phyloP scores from a whole-genome alignment of 2,888 invertebrate species.

The Geotrupes spiniger region DNA sequence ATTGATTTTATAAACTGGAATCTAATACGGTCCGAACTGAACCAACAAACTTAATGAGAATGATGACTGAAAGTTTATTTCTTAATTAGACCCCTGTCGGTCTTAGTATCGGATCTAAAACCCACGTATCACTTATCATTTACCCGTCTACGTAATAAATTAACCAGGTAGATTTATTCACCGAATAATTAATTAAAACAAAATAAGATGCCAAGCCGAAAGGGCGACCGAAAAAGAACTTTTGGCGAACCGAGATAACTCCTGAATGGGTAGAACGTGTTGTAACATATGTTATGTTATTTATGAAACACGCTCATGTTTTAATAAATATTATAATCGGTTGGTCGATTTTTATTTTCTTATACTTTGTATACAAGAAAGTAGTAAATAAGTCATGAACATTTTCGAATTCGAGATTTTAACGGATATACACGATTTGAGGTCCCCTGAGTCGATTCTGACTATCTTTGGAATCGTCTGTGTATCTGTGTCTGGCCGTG shows the following conservation, averaged over 20 bases:
- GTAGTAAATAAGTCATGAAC: too few relatives aligned
- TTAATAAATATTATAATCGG: neutral
- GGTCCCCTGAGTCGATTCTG: too few relatives aligned
- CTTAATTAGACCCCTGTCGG: slow-evolving; percentile 29
- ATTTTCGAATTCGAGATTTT: too few relatives aligned
- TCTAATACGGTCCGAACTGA: slow-evolving; percentile 16
- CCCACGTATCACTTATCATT: slow-evolving; percentile 20
- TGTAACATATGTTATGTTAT: neutral
- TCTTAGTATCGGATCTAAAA: slow-evolving; percentile 16
- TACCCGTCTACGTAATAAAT: slow-evolving; percentile 13
- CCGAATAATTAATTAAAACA: slow-evolving; percentile 9
- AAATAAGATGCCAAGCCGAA: neutral
- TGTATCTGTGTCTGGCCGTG: too few relatives aligned
- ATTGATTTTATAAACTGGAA: too few relatives aligned
- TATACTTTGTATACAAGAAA: too few relatives aligned
- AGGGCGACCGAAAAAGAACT: too few relatives aligned
- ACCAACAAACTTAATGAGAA: slow-evolving; percentile 19
- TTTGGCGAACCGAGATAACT: too few relatives aligned
- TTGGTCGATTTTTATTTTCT: too few relatives aligned
- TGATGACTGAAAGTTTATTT: slow-evolving; percentile 25
- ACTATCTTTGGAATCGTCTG: too few relatives aligned
- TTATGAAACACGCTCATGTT: neutral
- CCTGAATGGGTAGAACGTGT: too few relatives aligned
- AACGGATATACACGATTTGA: too few relatives aligned
- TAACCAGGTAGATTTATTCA: slow-evolving; percentile 17